Evolutionary conservation across 2,113 vertebrate species (phyloP).

Genomic region (Thunnus maccoyii): DNA sequence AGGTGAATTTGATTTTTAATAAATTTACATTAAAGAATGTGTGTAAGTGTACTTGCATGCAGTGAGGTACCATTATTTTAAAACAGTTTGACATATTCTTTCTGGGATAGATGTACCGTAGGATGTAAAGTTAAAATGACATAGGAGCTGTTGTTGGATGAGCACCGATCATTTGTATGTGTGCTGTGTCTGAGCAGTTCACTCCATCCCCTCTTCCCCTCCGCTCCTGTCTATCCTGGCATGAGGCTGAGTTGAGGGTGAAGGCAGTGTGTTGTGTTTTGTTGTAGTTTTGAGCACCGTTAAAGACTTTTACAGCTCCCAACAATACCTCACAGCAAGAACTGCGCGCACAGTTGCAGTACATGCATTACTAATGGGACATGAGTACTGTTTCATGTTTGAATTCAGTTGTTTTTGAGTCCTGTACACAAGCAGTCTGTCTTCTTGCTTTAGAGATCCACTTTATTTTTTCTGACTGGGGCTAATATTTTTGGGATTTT

Average conservation of each 20-base stretch:
- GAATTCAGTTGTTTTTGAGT: not conserved
- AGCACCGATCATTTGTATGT: not conserved
- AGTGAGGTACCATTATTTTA: not conserved
- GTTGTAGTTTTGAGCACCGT: constrained; percentile 45
- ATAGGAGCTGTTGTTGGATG: not conserved
- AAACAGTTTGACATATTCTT: not conserved
- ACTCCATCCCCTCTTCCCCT: constrained; percentile 23
- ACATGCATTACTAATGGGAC: not conserved
- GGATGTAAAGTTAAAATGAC: not conserved
- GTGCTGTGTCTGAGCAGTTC: constrained; percentile 24
- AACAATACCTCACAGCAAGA: constrained; percentile 17
- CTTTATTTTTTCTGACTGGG: constrained; percentile 21
- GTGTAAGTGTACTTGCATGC: not conserved
- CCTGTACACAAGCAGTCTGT: not conserved
- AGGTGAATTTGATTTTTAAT: not conserved
- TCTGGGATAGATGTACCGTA: not conserved
- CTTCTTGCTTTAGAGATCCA: not conserved
- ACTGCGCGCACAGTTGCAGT: not conserved
- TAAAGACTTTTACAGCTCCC: constrained; percentile 40
- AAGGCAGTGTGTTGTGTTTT: constrained; percentile 25
- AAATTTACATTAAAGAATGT: not conserved
- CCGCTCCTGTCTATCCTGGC: constrained; percentile 1
- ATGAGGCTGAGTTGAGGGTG: constrained; percentile 7
- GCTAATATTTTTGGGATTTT: constrained; percentile 4
- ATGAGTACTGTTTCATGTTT: not conserved